phyloP scores from a whole-genome alignment of 2,113 vertebrate genomes.

The Bujurquina vittata region DNA sequence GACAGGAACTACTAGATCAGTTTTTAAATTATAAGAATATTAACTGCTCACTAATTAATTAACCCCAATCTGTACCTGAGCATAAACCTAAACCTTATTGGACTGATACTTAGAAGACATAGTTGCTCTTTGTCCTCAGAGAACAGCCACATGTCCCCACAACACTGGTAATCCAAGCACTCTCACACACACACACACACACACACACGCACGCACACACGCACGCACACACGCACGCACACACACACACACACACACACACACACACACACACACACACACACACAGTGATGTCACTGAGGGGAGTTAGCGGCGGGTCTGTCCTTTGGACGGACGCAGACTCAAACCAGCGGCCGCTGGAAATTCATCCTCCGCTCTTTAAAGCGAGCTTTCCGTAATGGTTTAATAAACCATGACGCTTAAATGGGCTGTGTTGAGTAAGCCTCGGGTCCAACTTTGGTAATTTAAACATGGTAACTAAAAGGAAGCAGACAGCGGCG shows the following conservation, averaged over 20 bases:
- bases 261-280: slow-evolving; percentile 1
- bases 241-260: slow-evolving; percentile 8
- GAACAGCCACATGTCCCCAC: background rate
- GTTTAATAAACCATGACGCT: background rate
- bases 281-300: slow-evolving; percentile 67
- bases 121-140: background rate
- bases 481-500: slow-evolving; percentile 8
- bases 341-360: background rate
- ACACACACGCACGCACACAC: background rate
- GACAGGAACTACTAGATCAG: background rate
- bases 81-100: background rate
- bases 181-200: slow-evolving; percentile 5
- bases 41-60: background rate
- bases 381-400: background rate
- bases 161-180: background rate
- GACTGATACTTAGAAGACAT: background rate
- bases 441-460: background rate
- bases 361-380: slow-evolving; percentile 3
- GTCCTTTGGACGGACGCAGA: slow-evolving; percentile 17
- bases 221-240: slow-evolving; percentile 1
- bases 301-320: slow-evolving; percentile 40
- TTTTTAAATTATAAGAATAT: background rate
- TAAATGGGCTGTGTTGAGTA: background rate
- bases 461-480: slow-evolving; percentile 37
- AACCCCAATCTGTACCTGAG: background rate